These are phyloP conservation scores for Amaurobius ferox DNA, from an alignment of 2,888 invertebrate genomes.

Conservation along the genomic window DNA sequence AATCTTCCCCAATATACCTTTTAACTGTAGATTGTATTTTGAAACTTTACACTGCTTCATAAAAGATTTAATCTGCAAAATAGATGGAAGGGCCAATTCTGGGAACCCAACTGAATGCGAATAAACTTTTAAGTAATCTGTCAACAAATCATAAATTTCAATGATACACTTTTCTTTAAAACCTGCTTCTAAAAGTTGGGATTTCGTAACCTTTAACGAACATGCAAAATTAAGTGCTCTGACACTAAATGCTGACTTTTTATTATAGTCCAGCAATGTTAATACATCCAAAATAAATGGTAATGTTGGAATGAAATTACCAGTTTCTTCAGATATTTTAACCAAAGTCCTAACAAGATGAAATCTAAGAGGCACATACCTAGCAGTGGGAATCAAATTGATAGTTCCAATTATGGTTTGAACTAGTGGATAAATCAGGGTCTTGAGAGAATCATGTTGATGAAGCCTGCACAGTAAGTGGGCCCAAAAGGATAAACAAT, in stretches of 20 bases:
- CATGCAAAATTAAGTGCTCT: constrained; percentile 92
- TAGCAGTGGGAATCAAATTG: constrained; percentile 91
- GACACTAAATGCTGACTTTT: constrained; percentile 90
- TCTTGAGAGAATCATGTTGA: constrained; percentile 84
- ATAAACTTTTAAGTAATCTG: constrained; percentile 86
- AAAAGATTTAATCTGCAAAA: constrained; percentile 79
- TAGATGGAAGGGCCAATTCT: constrained; percentile 86
- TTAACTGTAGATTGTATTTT: constrained; percentile 89
- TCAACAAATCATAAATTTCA: constrained; percentile 84
- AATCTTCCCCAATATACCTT: constrained; percentile 90
- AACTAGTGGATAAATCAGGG: constrained; percentile 92
- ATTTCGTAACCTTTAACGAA: constrained; percentile 89
- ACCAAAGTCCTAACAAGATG: constrained; percentile 91
- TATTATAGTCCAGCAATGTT: constrained; percentile 88
- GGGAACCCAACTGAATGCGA: constrained; percentile 89
- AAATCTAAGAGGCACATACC: constrained; percentile 94
- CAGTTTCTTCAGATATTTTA: constrained; percentile 85
- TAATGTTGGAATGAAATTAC: constrained; percentile 89
- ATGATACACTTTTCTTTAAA: constrained; percentile 92
- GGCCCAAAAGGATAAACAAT: constrained; percentile 94
- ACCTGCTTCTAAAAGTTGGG: constrained; percentile 89
- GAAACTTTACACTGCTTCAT: constrained; percentile 83
- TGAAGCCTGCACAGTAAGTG: constrained; percentile 84
- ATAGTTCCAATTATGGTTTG: constrained; percentile 81
- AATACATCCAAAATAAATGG: constrained; percentile 86